Conservation (phyloP, 2,113 vertebrate genomes). For the Salvelinus namaycush region DNA sequence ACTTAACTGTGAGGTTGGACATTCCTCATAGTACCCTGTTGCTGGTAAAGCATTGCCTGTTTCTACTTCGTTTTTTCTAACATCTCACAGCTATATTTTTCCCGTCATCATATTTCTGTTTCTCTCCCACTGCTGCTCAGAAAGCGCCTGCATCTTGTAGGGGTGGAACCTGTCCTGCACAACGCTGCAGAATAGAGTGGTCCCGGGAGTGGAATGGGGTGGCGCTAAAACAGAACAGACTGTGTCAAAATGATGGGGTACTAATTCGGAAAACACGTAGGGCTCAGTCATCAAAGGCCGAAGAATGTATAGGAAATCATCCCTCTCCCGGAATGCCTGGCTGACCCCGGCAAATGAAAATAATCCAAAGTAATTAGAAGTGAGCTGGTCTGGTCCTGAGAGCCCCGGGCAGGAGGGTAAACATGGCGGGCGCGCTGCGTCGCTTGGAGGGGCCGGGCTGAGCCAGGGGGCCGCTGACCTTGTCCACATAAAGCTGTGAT, state of each 20-base stretch:
- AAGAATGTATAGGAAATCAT: conserved; percentile 85
- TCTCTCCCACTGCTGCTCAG: background rate
- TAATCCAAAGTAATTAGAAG: conserved; percentile 99
- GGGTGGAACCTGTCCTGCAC: conserved; percentile 14
- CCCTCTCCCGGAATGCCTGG: conserved; percentile 85
- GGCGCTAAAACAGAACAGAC: conserved; percentile 47
- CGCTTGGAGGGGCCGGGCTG: conserved; percentile 87
- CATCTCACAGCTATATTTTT: background rate
- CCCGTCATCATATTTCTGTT: too few species aligned
- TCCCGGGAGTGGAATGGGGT: background rate
- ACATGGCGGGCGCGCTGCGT: conserved; percentile 86
- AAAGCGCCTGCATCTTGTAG: conserved; percentile 1
- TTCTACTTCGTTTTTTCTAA: background rate
- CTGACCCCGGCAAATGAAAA: conserved; percentile 98
- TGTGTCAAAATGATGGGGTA: conserved; percentile 73
- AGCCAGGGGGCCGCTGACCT: conserved; percentile 91
- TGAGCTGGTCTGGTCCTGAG: conserved; percentile 91
- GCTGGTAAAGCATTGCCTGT: background rate
- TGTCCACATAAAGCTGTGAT: conserved; percentile 99
- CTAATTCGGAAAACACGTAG: conserved; percentile 78
- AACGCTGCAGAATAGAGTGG: background rate
- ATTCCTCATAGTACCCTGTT: too few species aligned
- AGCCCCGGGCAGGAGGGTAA: conserved; percentile 93
- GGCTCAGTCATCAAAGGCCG: conserved; percentile 69
- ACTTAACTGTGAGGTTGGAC: too few species aligned